Base-by-base conservation (phyloP, 1,140 invertebrate species). In the Anoplophora glabripennis region DNA sequence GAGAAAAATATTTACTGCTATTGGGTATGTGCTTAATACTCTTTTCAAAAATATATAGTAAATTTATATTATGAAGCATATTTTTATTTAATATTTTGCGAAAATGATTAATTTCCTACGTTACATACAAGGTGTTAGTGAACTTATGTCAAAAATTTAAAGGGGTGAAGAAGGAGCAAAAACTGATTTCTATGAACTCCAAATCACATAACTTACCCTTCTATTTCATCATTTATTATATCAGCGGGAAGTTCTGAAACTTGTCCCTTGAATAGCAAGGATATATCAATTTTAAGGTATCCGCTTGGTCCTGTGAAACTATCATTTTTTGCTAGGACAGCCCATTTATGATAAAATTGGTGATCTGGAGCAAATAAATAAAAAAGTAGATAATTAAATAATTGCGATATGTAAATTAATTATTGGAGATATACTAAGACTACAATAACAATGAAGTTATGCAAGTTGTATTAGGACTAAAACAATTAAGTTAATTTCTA, bases 281-380 rank as follows among this genome's bases (percentile, higher is more conserved):
- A 81, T 33, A 92, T 84, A 68, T 90, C 87, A 61, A 89, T 85
- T 75, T 90, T 90, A 1, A 92, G 74, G 70, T 89, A 92, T 18
- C 90, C 90, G 66, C 85, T 86, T 5, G 85, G 79, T 3, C 83
- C 83, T 41, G 42, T 53, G 7, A 77, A 79, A 2, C 78, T 75
- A 2, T 83, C 76, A 58, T 88, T 83, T 58, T 86, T 85, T 0
- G 87, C 84, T 45, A 92, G 70, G 70, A 89, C 81, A 0, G 85
- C 88, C 90, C 90, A 92, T 77, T 91, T 92, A 65, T 89, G 86
- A 68, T 85, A 87, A 68, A 89, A 89, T 72, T 88, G 84, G 69
- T 87, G 89, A 76, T 88, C 89, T 91, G 60, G 10, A 40, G 53
- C 21, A 45, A 36, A 52, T 11, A 34, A 59, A 18, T 40, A 3